Percentiles rank a stretch among this genome's conserved stretches.
These are phyloP conservation scores for Sipha flava DNA, from an alignment of 1,140 invertebrate species.

Conservation along the genomic window DNA sequence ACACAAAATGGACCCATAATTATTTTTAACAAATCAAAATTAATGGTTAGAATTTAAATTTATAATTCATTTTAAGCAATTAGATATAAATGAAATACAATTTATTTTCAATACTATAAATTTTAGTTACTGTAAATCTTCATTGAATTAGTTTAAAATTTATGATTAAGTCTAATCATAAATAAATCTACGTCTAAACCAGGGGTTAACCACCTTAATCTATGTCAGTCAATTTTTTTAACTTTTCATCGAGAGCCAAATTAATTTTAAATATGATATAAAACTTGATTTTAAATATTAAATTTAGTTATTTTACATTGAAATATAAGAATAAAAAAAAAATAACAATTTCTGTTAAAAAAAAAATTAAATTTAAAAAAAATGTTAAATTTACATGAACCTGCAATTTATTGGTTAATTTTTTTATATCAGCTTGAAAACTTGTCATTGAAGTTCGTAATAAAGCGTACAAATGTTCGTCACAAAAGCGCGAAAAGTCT, in stretches of 20 bases:
- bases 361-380: neutral
- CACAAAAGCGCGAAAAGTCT: too few species aligned
- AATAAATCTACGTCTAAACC: too few species aligned
- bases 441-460: neutral
- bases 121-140: too few species aligned
- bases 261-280: neutral
- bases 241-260: neutral
- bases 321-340: neutral
- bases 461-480: neutral
- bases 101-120: too few species aligned
- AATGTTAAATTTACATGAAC: neutral
- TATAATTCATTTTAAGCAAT: too few species aligned
- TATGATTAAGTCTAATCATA: too few species aligned
- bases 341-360: neutral
- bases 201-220: neutral
- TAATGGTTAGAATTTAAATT: neutral
- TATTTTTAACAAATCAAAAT: constrained; percentile 40
- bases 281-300: neutral
- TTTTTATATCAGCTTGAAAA: neutral
- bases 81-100: too few species aligned
- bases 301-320: neutral
- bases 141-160: too few species aligned
- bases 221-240: neutral
- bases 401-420: neutral
- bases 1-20: constrained; percentile 59